Percentiles rank a stretch among this genome's conserved stretches.
phyloP scores from a whole-genome alignment of 23 tunicate species.

The Ascidia mentula region DNA sequence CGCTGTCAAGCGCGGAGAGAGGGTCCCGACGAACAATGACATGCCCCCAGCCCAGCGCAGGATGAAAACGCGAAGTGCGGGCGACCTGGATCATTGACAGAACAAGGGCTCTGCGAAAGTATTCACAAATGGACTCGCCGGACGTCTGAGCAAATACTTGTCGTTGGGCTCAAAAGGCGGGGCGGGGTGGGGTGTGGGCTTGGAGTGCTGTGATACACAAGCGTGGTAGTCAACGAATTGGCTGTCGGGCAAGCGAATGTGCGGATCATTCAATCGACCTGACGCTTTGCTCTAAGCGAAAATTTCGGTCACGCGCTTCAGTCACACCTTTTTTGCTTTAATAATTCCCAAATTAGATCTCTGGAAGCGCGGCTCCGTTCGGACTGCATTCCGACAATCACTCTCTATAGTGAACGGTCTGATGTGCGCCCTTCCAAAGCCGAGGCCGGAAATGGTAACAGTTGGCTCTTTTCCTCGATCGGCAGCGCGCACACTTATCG shows the following conservation, averaged over 20 bases:
- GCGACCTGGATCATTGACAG: constrained; percentile 2
- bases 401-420: not conserved
- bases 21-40: not conserved
- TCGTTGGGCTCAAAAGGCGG: not conserved
- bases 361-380: constrained; percentile 1
- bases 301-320: constrained; percentile 5
- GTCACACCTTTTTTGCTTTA: not conserved
- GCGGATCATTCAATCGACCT: not conserved
- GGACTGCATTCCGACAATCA: constrained; percentile 13
- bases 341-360: constrained; percentile 8
- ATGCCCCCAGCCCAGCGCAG: not conserved
- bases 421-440: constrained; percentile 2
- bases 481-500: not conserved
- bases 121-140: constrained; percentile 20
- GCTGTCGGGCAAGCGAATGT: not conserved
- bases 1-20: not conserved
- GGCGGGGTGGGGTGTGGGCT: not conserved
- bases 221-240: not conserved
- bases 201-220: constrained; percentile 13
- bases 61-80: not conserved
- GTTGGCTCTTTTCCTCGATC: not conserved
- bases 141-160: not conserved
- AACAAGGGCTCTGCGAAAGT: not conserved
- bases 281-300: not conserved
- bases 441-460: constrained; percentile 1